A percentile compares a stretch with the other conserved stretches of the same genome.
phyloP scores from a whole-genome alignment of 2,888 invertebrate genomes.

The Caenorhabditis sp. region DNA sequence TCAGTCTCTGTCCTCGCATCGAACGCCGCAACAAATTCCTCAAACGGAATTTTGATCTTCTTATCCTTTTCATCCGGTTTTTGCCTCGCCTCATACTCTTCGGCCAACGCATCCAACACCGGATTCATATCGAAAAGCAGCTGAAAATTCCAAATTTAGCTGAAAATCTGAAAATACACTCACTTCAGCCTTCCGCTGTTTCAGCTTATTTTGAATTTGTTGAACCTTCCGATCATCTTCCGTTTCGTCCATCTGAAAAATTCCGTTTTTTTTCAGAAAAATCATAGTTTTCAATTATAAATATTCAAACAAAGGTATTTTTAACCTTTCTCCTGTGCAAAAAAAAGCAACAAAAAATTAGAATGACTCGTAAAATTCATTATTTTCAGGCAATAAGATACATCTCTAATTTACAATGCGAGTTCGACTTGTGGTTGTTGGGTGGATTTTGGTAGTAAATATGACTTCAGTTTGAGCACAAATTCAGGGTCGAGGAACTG shows the following conservation, averaged over 20 bases:
- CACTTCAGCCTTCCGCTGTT: too few relatives aligned
- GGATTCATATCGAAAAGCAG: too few relatives aligned
- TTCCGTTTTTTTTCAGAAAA: background rate
- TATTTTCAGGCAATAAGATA: slow-evolving; percentile 2
- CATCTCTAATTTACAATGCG: background rate
- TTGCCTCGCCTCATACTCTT: background rate
- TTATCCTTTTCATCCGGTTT: background rate
- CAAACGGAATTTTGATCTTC: background rate
- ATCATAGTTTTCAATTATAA: background rate
- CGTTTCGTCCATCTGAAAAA: background rate
- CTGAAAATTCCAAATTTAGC: too few relatives aligned
- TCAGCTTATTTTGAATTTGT: too few relatives aligned
- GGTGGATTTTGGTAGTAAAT: background rate
- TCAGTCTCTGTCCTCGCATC: background rate
- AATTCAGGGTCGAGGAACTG: background rate
- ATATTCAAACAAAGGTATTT: too few relatives aligned
- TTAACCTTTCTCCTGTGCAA: background rate
- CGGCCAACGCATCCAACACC: background rate
- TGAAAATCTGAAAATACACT: too few relatives aligned
- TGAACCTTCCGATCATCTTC: background rate
- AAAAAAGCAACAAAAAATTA: background rate
- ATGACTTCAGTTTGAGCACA: background rate
- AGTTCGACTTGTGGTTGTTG: slow-evolving; percentile 10
- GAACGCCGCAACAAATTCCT: background rate
- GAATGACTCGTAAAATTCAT: background rate